Evolutionary conservation across 2,888 invertebrate species (phyloP), one percentile per base, ranked within the genome.

Genomic region (Itoplectis maculator): DNA sequence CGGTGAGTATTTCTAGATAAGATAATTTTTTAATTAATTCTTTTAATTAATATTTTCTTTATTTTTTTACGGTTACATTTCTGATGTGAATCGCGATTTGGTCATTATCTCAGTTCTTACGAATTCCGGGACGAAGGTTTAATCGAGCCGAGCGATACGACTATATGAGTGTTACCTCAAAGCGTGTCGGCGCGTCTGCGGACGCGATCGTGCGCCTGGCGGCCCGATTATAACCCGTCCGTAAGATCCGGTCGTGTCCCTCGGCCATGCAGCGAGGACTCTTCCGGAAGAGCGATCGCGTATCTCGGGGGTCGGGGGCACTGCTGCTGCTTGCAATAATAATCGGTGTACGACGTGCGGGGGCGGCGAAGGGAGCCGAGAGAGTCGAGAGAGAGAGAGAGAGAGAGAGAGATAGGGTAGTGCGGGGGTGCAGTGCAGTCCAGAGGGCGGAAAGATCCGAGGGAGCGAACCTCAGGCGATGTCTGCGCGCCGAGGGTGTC

Each of bases 211-310:
- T n/a, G 54, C 15, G 42, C n/a, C 0, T 7, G 1, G 13, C 8
- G 35, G 37, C n/a, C n/a, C 61, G 37, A 37, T 61, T 18, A 37
- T 45, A 70, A 75, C 61, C 42, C 49, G 45, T 61, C 81, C 77
- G 68, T 69, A 73, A 61, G 68, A 54, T 73, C 68, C 42, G 29
- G 69, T 61, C 63, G 56, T 20, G 65, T 65, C 42, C 42, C 65
- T 45, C n/a, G 9, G 42, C 56, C n/a, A n/a, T n/a, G 29, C 29
- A n/a, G 61, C 54, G 75, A 75, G 42, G 73, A 77, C 45, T 66
- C 59, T 75, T 82, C 79, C 79, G 82, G 79, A 82, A 82, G 82
- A 82, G 66, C 79, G 73, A 73, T 72, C 76, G 66, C 76, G 29
- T 29, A 56, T 68, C 65, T 76, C 66, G n/a, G n/a, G n/a, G n/a